Evolutionary conservation across 2,888 invertebrate genomes (phyloP).

Genomic region (Agrilus mali): DNA sequence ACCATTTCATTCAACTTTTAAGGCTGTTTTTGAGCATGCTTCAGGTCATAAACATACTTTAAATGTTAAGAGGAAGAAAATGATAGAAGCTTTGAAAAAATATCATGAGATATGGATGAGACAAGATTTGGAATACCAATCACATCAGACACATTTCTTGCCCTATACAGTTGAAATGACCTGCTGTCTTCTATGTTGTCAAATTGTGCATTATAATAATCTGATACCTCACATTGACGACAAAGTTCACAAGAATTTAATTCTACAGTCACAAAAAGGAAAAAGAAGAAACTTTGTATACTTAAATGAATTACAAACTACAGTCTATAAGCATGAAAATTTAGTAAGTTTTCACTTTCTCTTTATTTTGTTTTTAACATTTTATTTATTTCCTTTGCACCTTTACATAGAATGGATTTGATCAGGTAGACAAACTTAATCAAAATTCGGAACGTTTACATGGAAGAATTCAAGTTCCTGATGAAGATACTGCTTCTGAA

Average conservation of each 20-base stretch:
- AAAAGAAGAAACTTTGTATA: too few relatives aligned
- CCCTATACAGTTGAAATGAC: slow-evolving; percentile 8
- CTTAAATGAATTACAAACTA: slow-evolving; percentile 1
- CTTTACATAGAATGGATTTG: too few relatives aligned
- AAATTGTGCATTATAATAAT: slow-evolving; percentile 2
- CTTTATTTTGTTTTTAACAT: too few relatives aligned
- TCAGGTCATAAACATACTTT: slow-evolving; percentile 20
- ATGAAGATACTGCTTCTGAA: too few relatives aligned
- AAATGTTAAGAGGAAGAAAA: slow-evolving; percentile 5
- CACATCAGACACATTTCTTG: slow-evolving; percentile 23
- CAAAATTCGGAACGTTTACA: neutral
- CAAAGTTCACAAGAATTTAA: slow-evolving; percentile 1
- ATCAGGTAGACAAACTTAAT: too few relatives aligned
- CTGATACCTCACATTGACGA: slow-evolving; percentile 4
- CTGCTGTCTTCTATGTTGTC: slow-evolving; percentile 1
- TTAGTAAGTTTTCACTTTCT: too few relatives aligned
- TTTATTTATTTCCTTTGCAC: too few relatives aligned
- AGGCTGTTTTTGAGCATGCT: slow-evolving; percentile 16
- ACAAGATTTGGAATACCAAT: slow-evolving; percentile 19
- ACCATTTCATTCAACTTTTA: neutral
- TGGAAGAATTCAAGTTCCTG: neutral
- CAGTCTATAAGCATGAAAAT: too few relatives aligned
- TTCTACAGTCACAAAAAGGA: too few relatives aligned
- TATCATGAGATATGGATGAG: slow-evolving; percentile 22
- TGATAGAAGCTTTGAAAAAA: slow-evolving; percentile 10